Percentiles rank a stretch among this genome's conserved stretches.
phyloP scores from a whole-genome alignment of 2,888 invertebrate genomes.

The Drosophila mayaguana region DNA sequence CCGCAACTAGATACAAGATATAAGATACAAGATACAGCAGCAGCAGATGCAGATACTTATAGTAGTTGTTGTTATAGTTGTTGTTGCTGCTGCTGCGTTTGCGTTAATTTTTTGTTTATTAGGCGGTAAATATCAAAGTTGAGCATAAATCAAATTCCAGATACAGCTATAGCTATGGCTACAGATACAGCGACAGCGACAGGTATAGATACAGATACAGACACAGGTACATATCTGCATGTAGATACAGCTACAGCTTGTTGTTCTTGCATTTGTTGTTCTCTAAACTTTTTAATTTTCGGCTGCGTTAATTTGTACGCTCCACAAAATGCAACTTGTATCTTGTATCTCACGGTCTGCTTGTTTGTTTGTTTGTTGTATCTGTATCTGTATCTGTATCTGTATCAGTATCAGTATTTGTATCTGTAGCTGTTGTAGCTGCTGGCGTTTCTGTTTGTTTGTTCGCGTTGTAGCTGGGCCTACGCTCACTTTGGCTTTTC shows the following conservation, averaged over 20 bases:
- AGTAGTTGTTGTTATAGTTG: background rate
- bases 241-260: slow-evolving; percentile 15
- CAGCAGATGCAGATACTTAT: slow-evolving; percentile 19
- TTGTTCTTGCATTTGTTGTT: slow-evolving; percentile 18
- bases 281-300: slow-evolving; percentile 62
- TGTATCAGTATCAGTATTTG: slow-evolving; percentile 10
- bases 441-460: slow-evolving; percentile 42
- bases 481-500: slow-evolving; percentile 57
- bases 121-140: slow-evolving; percentile 81
- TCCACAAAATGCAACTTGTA: slow-evolving; percentile 75
- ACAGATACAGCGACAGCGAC: slow-evolving; percentile 17
- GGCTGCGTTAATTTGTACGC: slow-evolving; percentile 73
- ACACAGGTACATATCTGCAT: slow-evolving; percentile 18
- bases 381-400: slow-evolving; percentile 26
- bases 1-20: slow-evolving; percentile 44
- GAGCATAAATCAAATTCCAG: slow-evolving; percentile 76
- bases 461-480: slow-evolving; percentile 44
- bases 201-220: slow-evolving; percentile 24
- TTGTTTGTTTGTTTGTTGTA: slow-evolving; percentile 61
- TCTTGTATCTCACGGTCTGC: slow-evolving; percentile 74
- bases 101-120: slow-evolving; percentile 80
- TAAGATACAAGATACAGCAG: slow-evolving; percentile 20
- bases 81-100: slow-evolving; percentile 53
- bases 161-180: slow-evolving; percentile 22
- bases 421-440: slow-evolving; percentile 9